These are phyloP conservation scores for Phthorimaea operculella DNA, from an alignment of 1,140 invertebrate genomes.

Conservation along the genomic window DNA sequence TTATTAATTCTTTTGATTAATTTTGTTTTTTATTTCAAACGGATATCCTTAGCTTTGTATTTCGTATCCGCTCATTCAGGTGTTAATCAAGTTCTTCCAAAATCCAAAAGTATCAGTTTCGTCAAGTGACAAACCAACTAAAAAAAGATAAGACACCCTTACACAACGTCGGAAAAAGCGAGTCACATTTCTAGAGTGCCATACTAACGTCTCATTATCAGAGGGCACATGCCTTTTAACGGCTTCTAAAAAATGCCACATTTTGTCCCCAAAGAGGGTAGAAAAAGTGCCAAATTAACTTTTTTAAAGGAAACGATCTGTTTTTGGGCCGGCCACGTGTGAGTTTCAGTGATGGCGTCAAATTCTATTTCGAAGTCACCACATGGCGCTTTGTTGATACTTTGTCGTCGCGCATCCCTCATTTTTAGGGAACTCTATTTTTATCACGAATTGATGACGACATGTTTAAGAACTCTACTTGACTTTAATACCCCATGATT, in stretches of 20 bases:
- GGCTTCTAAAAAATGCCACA: conserved; percentile 50
- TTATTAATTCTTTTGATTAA: conserved; percentile 4
- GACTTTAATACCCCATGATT: conserved; percentile 59
- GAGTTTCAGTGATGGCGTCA: conserved; percentile 42
- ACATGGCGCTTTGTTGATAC: conserved; percentile 55
- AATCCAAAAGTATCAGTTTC: not conserved
- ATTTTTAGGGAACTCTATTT: conserved; percentile 54
- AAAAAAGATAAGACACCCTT: conserved; percentile 12
- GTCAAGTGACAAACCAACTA: not conserved
- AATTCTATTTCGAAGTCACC: conserved; percentile 52
- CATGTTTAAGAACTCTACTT: conserved; percentile 46
- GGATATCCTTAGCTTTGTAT: not conserved
- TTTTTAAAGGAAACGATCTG: conserved; percentile 66
- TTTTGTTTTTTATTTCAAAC: not conserved
- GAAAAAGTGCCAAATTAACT: conserved; percentile 63
- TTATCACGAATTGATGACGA: conserved; percentile 49
- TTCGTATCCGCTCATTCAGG: not conserved
- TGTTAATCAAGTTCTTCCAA: not conserved
- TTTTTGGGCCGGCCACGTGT: conserved; percentile 60
- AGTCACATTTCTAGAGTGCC: conserved; percentile 56
- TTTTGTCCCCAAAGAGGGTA: conserved; percentile 37
- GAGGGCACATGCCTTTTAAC: conserved; percentile 49
- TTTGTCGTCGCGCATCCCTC: conserved; percentile 58
- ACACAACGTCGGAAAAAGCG: conserved; percentile 40
- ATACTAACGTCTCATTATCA: conserved; percentile 49